phyloP scores from a whole-genome alignment of 2,113 vertebrate genomes.

The Lathamus discolor region DNA sequence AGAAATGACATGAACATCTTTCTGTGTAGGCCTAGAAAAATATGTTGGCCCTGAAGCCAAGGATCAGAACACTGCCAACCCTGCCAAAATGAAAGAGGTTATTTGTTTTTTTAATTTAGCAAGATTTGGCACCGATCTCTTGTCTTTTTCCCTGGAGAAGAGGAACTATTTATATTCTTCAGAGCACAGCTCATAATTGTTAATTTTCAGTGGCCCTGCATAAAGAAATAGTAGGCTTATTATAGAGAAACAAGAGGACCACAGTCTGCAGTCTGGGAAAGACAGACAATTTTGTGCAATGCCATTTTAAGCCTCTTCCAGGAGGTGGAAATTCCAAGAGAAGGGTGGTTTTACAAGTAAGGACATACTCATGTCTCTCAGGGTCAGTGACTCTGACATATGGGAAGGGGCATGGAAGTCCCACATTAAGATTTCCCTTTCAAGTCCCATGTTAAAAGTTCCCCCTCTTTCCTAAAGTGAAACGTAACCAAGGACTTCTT shows the following conservation, averaged over 20 bases:
- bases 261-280: neutral
- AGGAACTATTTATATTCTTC: slow-evolving; percentile 32
- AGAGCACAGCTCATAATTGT: slow-evolving; percentile 11
- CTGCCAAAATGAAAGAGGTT: slow-evolving; percentile 56
- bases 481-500: neutral
- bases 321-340: neutral
- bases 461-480: neutral
- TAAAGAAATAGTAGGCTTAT: neutral
- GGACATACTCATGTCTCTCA: neutral
- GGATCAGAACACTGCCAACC: slow-evolving; percentile 37
- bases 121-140: slow-evolving; percentile 15
- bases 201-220: neutral
- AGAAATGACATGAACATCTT: slow-evolving; percentile 56
- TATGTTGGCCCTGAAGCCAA: slow-evolving; percentile 41
- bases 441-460: neutral
- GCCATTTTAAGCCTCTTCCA: neutral
- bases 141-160: slow-evolving; percentile 6
- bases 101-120: slow-evolving; percentile 54
- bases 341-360: neutral
- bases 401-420: neutral
- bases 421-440: neutral
- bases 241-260: neutral
- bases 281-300: neutral
- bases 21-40: slow-evolving; percentile 53
- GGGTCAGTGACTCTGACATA: neutral